Percentiles rank a stretch among this genome's conserved stretches.
Conservation (phyloP, 2,888 invertebrate genomes). For the Hemicrepidius hirtus region DNA sequence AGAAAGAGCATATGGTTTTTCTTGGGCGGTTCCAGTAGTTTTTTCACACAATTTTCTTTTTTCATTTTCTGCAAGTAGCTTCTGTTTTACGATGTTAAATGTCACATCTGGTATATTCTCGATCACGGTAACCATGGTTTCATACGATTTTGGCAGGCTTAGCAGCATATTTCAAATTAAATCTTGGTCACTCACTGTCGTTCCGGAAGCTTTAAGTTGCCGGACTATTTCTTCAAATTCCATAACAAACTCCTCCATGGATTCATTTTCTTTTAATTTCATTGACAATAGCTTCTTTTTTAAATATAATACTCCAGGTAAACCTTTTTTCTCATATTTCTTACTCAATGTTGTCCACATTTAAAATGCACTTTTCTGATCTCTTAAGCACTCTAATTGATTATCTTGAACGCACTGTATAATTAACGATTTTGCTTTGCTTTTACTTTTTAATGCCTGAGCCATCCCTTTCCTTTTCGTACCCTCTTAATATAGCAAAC, state of each 20-base stretch:
- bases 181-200: conserved; percentile 44
- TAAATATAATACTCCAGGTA: conserved; percentile 41
- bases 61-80: neutral
- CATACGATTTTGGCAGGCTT: conserved; percentile 50
- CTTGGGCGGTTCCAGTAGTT: neutral
- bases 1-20: too few species aligned
- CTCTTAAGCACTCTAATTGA: conserved; percentile 42
- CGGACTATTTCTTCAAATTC: conserved; percentile 44
- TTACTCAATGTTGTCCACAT: conserved; percentile 50
- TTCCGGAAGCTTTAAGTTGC: conserved; percentile 42
- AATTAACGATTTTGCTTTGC: conserved; percentile 7
- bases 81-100: neutral
- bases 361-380: conserved; percentile 39
- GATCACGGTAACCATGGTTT: conserved; percentile 51
- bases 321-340: conserved; percentile 46
- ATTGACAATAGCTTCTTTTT: conserved; percentile 45
- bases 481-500: too few species aligned
- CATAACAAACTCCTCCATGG: conserved; percentile 38
- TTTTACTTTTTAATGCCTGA: too few species aligned
- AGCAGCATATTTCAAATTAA: conserved; percentile 46
- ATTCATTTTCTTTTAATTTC: conserved; percentile 40
- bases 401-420: conserved; percentile 26
- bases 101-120: conserved; percentile 44
- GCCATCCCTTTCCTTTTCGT: too few species aligned
- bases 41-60: neutral